Evolutionary conservation across 2,797 vertebrate genomes (phyloP).

Genomic region (Schizopygopsis malacanthus): DNA sequence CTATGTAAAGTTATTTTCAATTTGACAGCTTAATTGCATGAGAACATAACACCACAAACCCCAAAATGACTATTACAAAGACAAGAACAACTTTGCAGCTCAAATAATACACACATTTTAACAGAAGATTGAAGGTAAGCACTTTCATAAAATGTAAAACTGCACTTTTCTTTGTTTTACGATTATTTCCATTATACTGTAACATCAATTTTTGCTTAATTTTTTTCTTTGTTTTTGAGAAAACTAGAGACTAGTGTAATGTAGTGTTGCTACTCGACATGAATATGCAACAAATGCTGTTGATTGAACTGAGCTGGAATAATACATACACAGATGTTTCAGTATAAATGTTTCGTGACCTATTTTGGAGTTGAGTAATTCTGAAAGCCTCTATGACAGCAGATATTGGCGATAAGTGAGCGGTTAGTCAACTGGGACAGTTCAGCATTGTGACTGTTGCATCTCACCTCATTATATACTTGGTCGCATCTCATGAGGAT

Average conservation of each 20-base stretch:
- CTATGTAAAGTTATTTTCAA: not conserved
- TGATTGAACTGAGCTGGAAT: not conserved
- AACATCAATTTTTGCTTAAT: not conserved
- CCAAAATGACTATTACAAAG: not conserved
- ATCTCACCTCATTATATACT: conserved; percentile 26
- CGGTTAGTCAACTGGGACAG: conserved; percentile 38
- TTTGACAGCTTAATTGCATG: not conserved
- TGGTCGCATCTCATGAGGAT: not conserved
- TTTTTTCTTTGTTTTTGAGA: not conserved
- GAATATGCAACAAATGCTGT: not conserved
- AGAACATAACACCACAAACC: not conserved
- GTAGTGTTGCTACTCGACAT: not conserved
- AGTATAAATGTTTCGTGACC: conserved; percentile 29
- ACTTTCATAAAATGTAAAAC: not conserved
- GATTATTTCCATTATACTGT: not conserved
- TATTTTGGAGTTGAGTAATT: conserved; percentile 28
- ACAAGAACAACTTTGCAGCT: not conserved
- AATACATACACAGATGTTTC: not conserved
- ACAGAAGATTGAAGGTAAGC: not conserved
- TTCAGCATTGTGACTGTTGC: conserved; percentile 21
- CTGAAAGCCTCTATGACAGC: conserved; percentile 20
- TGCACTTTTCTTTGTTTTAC: not conserved
- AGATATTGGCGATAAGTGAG: conserved; percentile 41
- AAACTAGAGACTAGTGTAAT: not conserved
- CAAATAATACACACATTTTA: not conserved